phyloP scores from a whole-genome alignment of 2,113 vertebrate species.

The Dasyprocta punctata region DNA sequence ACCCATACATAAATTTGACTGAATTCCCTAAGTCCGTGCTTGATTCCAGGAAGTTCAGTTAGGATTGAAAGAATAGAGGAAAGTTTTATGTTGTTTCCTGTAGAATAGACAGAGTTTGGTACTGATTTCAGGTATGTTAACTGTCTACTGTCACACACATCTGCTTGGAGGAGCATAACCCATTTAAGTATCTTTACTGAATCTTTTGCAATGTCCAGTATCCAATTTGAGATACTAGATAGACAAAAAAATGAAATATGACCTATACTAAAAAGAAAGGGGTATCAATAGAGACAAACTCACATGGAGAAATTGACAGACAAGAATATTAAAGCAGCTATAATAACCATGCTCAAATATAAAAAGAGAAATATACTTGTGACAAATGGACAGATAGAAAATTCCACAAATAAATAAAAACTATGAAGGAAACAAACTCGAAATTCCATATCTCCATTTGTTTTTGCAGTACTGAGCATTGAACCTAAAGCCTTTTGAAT shows the following conservation, averaged over 20 bases:
- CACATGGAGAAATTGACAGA: not conserved
- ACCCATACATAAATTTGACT: not conserved
- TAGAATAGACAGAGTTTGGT: not conserved
- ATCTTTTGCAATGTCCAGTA: not conserved
- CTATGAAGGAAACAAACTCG: not conserved
- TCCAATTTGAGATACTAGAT: not conserved
- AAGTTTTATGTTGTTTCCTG: not conserved
- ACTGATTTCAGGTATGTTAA: slow-evolving; percentile 5
- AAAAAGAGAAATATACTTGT: not conserved
- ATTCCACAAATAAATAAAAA: not conserved
- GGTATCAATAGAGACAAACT: not conserved
- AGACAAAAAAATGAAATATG: slow-evolving; percentile 29
- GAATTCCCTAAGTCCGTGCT: not conserved
- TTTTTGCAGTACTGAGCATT: not conserved
- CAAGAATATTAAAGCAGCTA: not conserved
- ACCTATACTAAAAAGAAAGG: not conserved
- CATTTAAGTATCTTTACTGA: not conserved
- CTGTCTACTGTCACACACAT: not conserved
- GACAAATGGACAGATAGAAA: not conserved
- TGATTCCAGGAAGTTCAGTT: not conserved
- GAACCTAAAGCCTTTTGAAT: not conserved
- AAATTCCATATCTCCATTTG: not conserved
- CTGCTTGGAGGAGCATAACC: not conserved
- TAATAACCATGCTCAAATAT: not conserved
- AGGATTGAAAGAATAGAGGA: not conserved